Conservation (phyloP, 2,113 vertebrate species). For the Sterna hirundo region DNA sequence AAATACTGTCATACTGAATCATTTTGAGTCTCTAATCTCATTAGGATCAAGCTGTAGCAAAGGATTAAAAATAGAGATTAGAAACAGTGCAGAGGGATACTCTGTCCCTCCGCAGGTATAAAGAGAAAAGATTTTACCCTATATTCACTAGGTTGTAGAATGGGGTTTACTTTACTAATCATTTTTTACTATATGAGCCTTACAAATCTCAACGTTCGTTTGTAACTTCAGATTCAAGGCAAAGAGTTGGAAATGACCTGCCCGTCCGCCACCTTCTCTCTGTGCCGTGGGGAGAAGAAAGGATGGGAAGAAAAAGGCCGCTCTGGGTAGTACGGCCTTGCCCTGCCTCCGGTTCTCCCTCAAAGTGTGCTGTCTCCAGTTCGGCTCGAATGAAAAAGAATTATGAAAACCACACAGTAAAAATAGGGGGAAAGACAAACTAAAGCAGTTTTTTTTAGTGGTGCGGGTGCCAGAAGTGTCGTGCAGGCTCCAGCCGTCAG, state of each 20-base stretch:
- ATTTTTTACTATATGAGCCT: background rate
- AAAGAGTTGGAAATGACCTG: background rate
- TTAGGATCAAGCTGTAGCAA: background rate
- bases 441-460: fast-evolving
- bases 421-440: fast-evolving
- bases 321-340: background rate
- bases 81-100: background rate
- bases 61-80: background rate
- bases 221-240: background rate
- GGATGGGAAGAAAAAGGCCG: background rate
- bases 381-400: background rate
- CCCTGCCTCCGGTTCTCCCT: background rate
- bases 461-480: too few species aligned
- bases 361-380: fast-evolving
- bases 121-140: background rate
- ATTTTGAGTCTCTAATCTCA: background rate
- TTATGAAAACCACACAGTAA: background rate
- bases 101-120: background rate
- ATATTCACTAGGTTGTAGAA: background rate
- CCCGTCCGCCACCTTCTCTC: background rate
- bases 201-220: too few species aligned
- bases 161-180: background rate
- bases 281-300: fast-evolving
- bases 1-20: background rate
- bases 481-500: background rate